A percentile compares a stretch with the other conserved stretches of the same genome.
phyloP scores from a whole-genome alignment of 2,888 invertebrate species.

The Erebia ligea region DNA sequence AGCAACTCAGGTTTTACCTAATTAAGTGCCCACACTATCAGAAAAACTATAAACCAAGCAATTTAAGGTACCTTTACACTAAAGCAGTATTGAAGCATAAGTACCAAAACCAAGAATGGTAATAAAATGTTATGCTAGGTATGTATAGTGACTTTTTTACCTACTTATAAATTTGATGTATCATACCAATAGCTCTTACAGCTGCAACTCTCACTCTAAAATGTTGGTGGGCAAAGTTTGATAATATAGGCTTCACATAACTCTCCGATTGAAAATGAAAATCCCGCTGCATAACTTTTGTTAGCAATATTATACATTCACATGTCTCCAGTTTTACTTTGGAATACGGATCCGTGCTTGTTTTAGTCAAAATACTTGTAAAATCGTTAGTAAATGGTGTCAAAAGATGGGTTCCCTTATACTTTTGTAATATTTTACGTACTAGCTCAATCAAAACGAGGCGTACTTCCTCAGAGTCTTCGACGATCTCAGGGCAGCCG shows the following conservation, averaged over 20 bases:
- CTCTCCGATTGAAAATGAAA: slow-evolving; percentile 90
- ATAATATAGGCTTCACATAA: slow-evolving; percentile 88
- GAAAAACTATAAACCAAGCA: no score
- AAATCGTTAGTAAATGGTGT: slow-evolving; percentile 89
- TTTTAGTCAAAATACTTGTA: slow-evolving; percentile 87
- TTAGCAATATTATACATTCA: slow-evolving; percentile 86
- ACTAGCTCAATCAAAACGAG: slow-evolving; percentile 86
- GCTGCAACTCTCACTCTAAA: slow-evolving; percentile 90
- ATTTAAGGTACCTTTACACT: no score
- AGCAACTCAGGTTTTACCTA: no score
- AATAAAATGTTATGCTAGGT: no score
- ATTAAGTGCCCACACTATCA: no score
- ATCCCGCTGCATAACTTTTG: slow-evolving; percentile 84
- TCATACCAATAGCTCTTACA: slow-evolving; percentile 87
- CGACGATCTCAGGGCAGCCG: slow-evolving; percentile 88
- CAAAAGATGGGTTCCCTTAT: slow-evolving; percentile 83
- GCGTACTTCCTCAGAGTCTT: slow-evolving; percentile 91
- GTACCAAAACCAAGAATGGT: no score
- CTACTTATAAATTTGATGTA: background rate
- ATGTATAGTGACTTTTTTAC: no score
- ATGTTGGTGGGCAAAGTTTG: slow-evolving; percentile 91
- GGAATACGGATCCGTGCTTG: slow-evolving; percentile 90
- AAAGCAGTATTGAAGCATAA: no score
- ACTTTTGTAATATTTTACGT: slow-evolving; percentile 85
- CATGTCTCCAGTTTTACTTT: slow-evolving; percentile 92